Evolutionary conservation across 2,888 invertebrate species (phyloP).

Genomic region (Unio pictorum): DNA sequence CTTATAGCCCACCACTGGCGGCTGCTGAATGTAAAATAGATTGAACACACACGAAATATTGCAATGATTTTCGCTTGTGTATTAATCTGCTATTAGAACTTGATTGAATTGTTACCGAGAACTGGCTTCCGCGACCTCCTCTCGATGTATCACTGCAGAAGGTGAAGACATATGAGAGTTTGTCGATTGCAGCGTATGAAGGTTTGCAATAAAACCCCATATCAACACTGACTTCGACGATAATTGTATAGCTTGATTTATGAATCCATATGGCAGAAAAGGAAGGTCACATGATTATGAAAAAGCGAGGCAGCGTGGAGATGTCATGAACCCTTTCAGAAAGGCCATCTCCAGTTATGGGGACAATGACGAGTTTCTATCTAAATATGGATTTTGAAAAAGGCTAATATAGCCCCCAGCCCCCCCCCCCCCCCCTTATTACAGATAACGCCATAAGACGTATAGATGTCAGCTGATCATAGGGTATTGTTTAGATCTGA

Average conservation of each 20-base stretch:
- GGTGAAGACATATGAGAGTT: no score
- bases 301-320: slow-evolving; percentile 4
- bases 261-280: slow-evolving; percentile 15
- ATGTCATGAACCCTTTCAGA: background rate
- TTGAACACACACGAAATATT: slow-evolving; percentile 37
- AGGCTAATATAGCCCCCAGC: no score
- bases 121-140: slow-evolving; percentile 21
- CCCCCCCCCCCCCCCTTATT: no score
- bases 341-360: no score
- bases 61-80: slow-evolving; percentile 39
- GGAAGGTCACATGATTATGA: background rate
- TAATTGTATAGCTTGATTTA: slow-evolving; percentile 43
- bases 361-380: no score
- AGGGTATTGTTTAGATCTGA: no score
- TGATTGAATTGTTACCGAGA: slow-evolving; percentile 40
- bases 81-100: slow-evolving; percentile 37
- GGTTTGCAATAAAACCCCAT: no score
- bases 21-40: slow-evolving; percentile 43
- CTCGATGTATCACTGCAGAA: slow-evolving; percentile 26
- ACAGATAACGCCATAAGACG: no score
- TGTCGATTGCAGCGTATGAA: no score
- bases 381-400: no score
- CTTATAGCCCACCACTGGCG: slow-evolving; percentile 31
- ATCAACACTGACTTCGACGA: slow-evolving; percentile 2
- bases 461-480: no score